Evolutionary conservation across 2,797 vertebrate genomes (phyloP).

Genomic region (Notoglanidium macrostoma): DNA sequence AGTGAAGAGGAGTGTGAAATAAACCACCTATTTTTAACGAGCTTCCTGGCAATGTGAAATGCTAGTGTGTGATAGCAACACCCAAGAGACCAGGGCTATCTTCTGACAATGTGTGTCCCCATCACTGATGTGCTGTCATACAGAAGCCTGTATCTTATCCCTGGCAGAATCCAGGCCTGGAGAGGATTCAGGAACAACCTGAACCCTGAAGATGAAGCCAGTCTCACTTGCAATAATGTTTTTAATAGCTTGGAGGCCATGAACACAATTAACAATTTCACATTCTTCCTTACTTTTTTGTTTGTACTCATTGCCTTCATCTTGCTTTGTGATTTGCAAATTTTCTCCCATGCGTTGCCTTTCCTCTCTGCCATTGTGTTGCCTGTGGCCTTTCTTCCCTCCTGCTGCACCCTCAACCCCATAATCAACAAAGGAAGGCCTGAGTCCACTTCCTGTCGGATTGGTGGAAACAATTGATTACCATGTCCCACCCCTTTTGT

Average conservation of each 20-base stretch:
- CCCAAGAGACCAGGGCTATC: constrained; percentile 48
- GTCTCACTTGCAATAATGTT: background rate
- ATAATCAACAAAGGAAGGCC: constrained; percentile 52
- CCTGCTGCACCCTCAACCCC: constrained; percentile 33
- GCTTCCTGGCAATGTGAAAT: constrained; percentile 32
- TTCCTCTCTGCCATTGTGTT: constrained; percentile 52
- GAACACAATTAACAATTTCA: background rate
- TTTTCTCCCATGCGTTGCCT: background rate
- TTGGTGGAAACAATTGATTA: constrained; percentile 58
- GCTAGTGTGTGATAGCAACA: constrained; percentile 43
- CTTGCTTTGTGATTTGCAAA: constrained; percentile 19
- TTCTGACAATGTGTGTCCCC: constrained; percentile 37
- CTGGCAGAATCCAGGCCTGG: constrained; percentile 42
- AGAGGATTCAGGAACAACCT: constrained; percentile 15
- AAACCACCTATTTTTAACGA: constrained; percentile 46
- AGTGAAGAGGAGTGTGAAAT: constrained; percentile 30
- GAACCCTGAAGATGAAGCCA: background rate
- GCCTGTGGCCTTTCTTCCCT: constrained; percentile 43
- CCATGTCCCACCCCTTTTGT: constrained; percentile 23
- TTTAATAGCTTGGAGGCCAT: background rate
- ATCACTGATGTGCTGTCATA: constrained; percentile 39
- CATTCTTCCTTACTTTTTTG: background rate
- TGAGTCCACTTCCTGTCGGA: constrained; percentile 55
- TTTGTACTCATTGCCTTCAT: background rate
- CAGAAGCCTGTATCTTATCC: constrained; percentile 22